These are phyloP conservation scores for Telenomus remus DNA, from an alignment of 1,140 invertebrate genomes.

Conservation along the genomic window DNA sequence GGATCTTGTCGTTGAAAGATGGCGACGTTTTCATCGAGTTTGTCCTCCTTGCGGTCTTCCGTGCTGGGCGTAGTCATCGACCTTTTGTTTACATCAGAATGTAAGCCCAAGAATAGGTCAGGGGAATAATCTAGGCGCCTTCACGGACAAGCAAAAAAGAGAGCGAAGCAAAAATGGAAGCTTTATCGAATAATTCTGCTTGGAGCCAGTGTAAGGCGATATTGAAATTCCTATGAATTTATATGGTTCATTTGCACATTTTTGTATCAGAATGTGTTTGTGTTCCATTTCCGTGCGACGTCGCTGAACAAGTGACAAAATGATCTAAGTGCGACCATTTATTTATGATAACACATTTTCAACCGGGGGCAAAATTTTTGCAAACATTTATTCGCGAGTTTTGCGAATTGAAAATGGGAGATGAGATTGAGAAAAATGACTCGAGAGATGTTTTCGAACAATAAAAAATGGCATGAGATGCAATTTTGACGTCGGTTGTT, in stretches of 20 bases:
- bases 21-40: slow-evolving; percentile 49
- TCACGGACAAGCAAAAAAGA: slow-evolving; percentile 32
- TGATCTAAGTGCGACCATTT: slow-evolving; percentile 4
- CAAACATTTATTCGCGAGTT: no score
- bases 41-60: slow-evolving; percentile 45
- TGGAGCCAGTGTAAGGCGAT: slow-evolving; percentile 18
- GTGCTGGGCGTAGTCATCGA: slow-evolving; percentile 49
- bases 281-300: slow-evolving; percentile 11
- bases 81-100: slow-evolving; percentile 54
- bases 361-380: not conserved
- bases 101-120: slow-evolving; percentile 52
- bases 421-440: no score
- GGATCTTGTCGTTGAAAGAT: slow-evolving; percentile 30
- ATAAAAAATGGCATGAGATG: not conserved
- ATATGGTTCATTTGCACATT: slow-evolving; percentile 39
- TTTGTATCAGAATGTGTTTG: slow-evolving; percentile 37
- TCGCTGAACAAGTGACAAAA: slow-evolving; percentile 18
- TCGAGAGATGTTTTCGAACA: no score
- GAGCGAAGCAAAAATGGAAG: slow-evolving; percentile 35
- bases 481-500: not conserved
- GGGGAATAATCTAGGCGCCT: slow-evolving; percentile 48
- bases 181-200: slow-evolving; percentile 50
- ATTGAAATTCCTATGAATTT: slow-evolving; percentile 50
- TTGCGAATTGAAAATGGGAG: no score
- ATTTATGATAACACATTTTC: not conserved